phyloP scores from a whole-genome alignment of 2,888 invertebrate species.

The Cataglyphis livida region DNA sequence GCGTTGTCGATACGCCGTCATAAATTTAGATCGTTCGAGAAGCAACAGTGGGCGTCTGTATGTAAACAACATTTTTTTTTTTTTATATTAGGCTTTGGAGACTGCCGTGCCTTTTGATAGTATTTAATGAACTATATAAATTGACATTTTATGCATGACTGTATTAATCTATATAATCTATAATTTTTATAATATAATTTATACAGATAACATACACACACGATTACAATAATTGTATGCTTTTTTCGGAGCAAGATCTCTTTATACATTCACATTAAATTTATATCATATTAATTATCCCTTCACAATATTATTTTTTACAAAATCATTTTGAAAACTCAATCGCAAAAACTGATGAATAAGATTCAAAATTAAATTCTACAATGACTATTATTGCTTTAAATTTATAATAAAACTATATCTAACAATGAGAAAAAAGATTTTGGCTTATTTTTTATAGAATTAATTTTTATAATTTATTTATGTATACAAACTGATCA shows the following conservation, averaged over 20 bases:
- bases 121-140: background rate
- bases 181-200: background rate
- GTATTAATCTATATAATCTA: background rate
- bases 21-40: conserved; percentile 42
- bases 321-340: background rate
- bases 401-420: background rate
- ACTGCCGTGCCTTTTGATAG: background rate
- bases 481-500: background rate
- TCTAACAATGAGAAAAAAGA: background rate
- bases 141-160: background rate
- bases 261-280: background rate
- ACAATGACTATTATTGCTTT: background rate
- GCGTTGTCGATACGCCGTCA: conserved; percentile 28
- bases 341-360: background rate
- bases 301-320: background rate
- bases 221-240: background rate
- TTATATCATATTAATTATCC: background rate
- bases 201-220: background rate
- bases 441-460: background rate
- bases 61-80: conserved; percentile 20
- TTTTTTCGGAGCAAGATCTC: background rate
- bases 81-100: background rate
- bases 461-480: background rate
- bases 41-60: conserved; percentile 21
- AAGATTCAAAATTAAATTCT: background rate